Conservation (phyloP, 2,113 vertebrate genomes). For the Odobenus rosmarus region DNA sequence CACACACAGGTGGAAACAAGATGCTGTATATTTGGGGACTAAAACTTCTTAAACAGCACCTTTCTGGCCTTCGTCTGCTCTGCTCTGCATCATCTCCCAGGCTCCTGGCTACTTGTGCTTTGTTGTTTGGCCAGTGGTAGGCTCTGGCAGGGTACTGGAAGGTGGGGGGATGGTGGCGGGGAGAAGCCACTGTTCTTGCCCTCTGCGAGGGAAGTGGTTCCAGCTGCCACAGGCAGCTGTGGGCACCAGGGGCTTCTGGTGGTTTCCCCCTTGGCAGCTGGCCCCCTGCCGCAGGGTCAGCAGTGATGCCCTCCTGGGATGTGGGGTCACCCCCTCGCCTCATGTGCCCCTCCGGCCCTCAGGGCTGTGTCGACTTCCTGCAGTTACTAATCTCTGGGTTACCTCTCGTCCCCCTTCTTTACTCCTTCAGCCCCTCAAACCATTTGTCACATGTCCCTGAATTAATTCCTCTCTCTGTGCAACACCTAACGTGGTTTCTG, state of each 20-base stretch:
- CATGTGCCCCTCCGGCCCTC: background rate
- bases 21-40: background rate
- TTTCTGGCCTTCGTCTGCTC: background rate
- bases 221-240: background rate
- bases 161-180: background rate
- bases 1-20: background rate
- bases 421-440: background rate
- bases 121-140: background rate
- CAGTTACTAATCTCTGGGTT: background rate
- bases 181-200: background rate
- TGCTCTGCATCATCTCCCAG: background rate
- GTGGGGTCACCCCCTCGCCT: too few species aligned
- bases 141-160: background rate
- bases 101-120: background rate
- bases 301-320: background rate
- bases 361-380: background rate
- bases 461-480: background rate
- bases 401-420: background rate
- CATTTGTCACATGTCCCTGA: background rate
- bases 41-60: background rate
- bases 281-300: background rate
- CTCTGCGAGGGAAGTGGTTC: background rate
- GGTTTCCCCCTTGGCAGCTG: fast-evolving
- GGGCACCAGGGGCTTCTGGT: too few species aligned
- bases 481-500: background rate